These are phyloP conservation scores for Pseudomugil gertrudae DNA, from an alignment of 2,797 vertebrate species.

Conservation along the genomic window DNA sequence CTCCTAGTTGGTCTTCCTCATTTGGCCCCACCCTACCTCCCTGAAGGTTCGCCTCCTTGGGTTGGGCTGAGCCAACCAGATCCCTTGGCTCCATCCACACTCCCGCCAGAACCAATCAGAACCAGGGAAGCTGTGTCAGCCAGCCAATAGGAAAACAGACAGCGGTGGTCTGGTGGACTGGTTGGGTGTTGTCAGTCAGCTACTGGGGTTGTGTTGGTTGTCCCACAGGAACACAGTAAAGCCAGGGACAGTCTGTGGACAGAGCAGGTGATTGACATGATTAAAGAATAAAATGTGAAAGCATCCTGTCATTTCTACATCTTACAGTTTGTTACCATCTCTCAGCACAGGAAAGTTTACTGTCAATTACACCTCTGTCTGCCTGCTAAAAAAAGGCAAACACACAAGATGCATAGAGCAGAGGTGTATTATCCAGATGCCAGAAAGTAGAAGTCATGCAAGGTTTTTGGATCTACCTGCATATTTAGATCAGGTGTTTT, in stretches of 20 bases:
- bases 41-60: conserved; percentile 85
- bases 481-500: too few species aligned
- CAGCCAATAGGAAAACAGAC: conserved; percentile 69
- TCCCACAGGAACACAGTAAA: conserved; percentile 78
- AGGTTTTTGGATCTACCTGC: too few species aligned
- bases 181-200: conserved; percentile 61
- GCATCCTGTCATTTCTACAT: conserved; percentile 35
- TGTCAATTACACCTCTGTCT: conserved; percentile 54
- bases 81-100: conserved; percentile 95
- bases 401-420: conserved; percentile 49
- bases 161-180: conserved; percentile 54
- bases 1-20: conserved; percentile 76
- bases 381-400: conserved; percentile 53
- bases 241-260: conserved; percentile 81
- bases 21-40: conserved; percentile 85
- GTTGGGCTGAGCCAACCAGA: conserved; percentile 85
- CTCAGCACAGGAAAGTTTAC: conserved; percentile 40
- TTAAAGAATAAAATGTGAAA: conserved; percentile 41
- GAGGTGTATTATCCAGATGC: too few species aligned
- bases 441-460: too few species aligned
- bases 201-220: conserved; percentile 74
- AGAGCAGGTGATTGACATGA: conserved; percentile 57
- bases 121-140: conserved; percentile 73
- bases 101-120: conserved; percentile 79
- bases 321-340: conserved; percentile 28